These are phyloP conservation scores for Heteropelma amictum DNA, from an alignment of 2,888 invertebrate genomes.

Conservation along the genomic window DNA sequence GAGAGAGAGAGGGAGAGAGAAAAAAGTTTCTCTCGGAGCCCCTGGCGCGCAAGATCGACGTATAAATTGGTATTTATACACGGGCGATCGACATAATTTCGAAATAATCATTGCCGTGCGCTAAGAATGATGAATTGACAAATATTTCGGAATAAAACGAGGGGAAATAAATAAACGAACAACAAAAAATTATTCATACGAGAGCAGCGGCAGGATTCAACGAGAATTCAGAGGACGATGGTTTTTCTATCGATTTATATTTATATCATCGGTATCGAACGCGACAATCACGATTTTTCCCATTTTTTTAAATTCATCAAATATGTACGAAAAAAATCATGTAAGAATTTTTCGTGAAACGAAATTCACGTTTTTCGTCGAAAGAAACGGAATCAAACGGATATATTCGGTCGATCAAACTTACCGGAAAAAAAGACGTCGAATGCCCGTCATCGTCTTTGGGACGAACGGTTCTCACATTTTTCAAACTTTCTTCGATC, in stretches of 20 bases:
- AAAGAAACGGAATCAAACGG: neutral
- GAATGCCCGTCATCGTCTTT: conserved; percentile 47
- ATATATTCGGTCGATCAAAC: neutral
- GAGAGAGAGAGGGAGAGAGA: neutral
- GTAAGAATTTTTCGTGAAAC: no score
- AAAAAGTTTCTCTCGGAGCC: conserved; percentile 16
- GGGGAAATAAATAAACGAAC: neutral
- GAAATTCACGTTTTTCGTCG: no score
- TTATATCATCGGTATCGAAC: no score
- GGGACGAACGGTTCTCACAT: conserved; percentile 33
- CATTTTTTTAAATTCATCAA: no score
- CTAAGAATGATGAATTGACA: conserved; percentile 39
- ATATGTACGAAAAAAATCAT: no score
- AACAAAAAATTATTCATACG: no score
- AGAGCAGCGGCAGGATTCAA: no score
- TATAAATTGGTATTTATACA: conserved; percentile 26
- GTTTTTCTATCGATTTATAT: no score
- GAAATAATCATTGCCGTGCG: conserved; percentile 44
- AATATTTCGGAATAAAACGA: neutral
- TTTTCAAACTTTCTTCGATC: conserved; percentile 5
- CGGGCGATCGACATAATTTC: conserved; percentile 33
- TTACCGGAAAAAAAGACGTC: conserved; percentile 52
- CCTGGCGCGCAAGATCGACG: conserved; percentile 32
- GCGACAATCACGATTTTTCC: no score
- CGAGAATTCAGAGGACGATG: no score